Percentiles rank a stretch among this genome's conserved stretches.
These are phyloP conservation scores for Sterna hirundo DNA, from an alignment of 2,113 vertebrate genomes.

Conservation along the genomic window DNA sequence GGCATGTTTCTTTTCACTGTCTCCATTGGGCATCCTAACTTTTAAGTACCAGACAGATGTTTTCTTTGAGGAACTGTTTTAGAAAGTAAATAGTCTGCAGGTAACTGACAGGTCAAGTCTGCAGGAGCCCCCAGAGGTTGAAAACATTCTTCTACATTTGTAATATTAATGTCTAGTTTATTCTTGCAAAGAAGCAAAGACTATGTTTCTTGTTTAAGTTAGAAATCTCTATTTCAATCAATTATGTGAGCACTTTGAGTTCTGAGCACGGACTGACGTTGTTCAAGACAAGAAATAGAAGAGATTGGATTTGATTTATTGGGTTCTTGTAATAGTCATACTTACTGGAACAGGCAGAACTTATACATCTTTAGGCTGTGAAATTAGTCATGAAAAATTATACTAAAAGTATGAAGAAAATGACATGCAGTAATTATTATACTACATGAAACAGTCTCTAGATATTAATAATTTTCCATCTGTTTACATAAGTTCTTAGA, in stretches of 20 bases:
- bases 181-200: neutral
- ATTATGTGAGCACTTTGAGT: neutral
- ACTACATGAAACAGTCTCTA: neutral
- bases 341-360: neutral
- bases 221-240: neutral
- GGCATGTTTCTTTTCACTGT: neutral
- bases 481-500: neutral
- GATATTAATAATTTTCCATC: neutral
- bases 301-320: neutral
- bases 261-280: neutral
- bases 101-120: neutral
- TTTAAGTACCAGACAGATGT: neutral
- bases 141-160: neutral
- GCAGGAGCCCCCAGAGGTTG: neutral
- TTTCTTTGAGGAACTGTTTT: slow-evolving; percentile 23
- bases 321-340: neutral
- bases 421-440: neutral
- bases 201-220: neutral
- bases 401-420: neutral
- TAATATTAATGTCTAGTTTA: neutral
- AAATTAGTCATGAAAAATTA: neutral
- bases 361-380: neutral
- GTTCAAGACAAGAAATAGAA: neutral
- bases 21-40: neutral
- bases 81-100: neutral